Percentiles rank a stretch among this genome's conserved stretches.
Evolutionary conservation across 2,113 vertebrate species (phyloP).

Genomic region (Trachemys scripta): DNA sequence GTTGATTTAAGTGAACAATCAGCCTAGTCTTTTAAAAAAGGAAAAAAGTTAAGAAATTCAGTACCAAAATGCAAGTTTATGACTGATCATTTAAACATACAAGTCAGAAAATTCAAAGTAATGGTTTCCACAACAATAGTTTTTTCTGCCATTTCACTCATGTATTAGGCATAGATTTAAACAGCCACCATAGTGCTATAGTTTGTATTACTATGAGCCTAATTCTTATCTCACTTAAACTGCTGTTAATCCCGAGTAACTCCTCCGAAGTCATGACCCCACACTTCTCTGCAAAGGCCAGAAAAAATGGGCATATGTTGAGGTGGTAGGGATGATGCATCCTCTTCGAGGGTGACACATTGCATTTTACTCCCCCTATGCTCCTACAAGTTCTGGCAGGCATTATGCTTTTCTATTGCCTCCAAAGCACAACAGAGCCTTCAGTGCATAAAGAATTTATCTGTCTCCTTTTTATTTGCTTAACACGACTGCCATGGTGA

Average conservation of each 20-base stretch:
- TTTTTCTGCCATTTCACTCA: background rate
- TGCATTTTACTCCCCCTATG: background rate
- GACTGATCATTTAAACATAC: background rate
- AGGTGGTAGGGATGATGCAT: background rate
- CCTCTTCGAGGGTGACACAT: background rate
- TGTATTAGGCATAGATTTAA: background rate
- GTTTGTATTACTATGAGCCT: background rate
- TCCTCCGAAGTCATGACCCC: background rate
- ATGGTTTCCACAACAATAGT: background rate
- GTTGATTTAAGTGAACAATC: background rate
- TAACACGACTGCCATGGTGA: slow-evolving; percentile 27
- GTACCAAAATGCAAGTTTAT: background rate
- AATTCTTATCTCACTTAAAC: background rate
- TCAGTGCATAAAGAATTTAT: background rate
- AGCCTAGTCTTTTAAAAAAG: background rate
- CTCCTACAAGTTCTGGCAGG: background rate
- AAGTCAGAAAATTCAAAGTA: background rate
- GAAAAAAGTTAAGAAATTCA: background rate
- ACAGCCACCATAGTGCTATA: rapidly evolving
- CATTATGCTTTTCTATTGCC: background rate
- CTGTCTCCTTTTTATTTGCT: slow-evolving; percentile 27
- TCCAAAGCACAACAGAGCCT: background rate
- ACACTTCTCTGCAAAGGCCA: background rate
- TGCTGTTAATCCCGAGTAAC: slow-evolving; percentile 6
- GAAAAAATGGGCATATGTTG: background rate